A percentile compares a stretch with the other conserved stretches of the same genome.
These are phyloP conservation scores for Callimico goeldii DNA, from an alignment of 2,797 vertebrate species.

Conservation along the genomic window DNA sequence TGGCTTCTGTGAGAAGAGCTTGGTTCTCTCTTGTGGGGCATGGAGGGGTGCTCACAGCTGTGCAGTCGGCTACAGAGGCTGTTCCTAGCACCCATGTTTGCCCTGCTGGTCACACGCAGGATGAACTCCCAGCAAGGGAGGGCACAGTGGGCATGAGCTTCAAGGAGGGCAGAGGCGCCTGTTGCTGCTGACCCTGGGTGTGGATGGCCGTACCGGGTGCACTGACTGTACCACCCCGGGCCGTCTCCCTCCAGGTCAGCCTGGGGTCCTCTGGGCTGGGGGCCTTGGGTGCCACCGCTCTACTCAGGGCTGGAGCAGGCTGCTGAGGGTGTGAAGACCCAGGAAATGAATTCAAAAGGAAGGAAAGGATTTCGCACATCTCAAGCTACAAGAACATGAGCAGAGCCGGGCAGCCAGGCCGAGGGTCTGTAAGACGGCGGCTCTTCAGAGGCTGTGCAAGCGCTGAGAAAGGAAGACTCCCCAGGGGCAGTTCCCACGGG, in stretches of 20 bases:
- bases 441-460: not conserved
- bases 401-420: not conserved
- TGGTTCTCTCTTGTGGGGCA: not conserved
- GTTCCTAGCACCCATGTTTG: not conserved
- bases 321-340: not conserved
- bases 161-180: not conserved
- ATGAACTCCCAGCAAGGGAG: not conserved
- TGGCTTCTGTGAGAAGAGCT: not conserved
- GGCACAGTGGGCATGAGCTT: not conserved
- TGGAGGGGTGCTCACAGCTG: not conserved
- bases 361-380: not conserved
- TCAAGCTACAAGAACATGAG: not conserved
- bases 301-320: too few species aligned
- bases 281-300: not conserved
- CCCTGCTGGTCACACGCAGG: not conserved
- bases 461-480: not conserved
- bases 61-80: not conserved
- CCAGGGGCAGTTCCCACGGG: not conserved
- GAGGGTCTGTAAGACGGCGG: not conserved
- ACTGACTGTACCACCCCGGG: not conserved
- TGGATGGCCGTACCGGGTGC: accelerated
- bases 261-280: accelerated
- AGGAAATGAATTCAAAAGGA: not conserved
- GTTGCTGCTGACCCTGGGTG: not conserved
- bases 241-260: too few species aligned